phyloP scores from a whole-genome alignment of 2,797 vertebrate genomes.

The Cryptoblepharus egeriae region DNA sequence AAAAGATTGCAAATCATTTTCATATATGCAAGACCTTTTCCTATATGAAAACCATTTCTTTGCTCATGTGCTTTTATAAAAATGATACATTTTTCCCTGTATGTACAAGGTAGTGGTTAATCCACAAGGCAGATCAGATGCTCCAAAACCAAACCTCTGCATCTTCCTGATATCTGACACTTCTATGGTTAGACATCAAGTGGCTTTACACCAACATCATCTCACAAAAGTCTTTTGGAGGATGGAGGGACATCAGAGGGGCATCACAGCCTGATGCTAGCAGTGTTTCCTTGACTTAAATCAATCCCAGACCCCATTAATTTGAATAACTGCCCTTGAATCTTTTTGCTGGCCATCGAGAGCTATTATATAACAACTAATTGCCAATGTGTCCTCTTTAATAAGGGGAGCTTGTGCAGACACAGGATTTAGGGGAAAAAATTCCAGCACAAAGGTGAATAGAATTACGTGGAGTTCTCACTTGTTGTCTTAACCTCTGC shows the following conservation, averaged over 20 bases:
- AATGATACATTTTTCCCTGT: rapidly evolving
- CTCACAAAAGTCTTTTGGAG: constrained; percentile 29
- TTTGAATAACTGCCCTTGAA: constrained; percentile 54
- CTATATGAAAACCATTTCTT: background rate
- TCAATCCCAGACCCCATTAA: constrained; percentile 61
- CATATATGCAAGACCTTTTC: background rate
- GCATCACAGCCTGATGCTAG: constrained; percentile 31
- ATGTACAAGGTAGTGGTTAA: background rate
- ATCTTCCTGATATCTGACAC: background rate
- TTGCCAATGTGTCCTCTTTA: constrained; percentile 66
- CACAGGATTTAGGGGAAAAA: constrained; percentile 10
- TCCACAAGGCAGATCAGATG: background rate
- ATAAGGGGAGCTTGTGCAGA: constrained; percentile 61
- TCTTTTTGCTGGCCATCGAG: constrained; percentile 44
- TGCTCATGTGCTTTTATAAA: background rate
- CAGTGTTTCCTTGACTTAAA: constrained; percentile 43
- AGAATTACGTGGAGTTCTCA: background rate
- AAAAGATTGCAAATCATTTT: too few relatives aligned
- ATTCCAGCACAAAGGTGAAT: constrained; percentile 8
- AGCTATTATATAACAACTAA: constrained; percentile 74
- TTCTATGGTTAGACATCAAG: rapidly evolving
- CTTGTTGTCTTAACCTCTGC: constrained; percentile 61
- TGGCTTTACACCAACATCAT: background rate
- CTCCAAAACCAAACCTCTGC: constrained; percentile 6
- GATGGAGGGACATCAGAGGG: constrained; percentile 40